These are phyloP conservation scores for Hypomecis atomaria DNA, from an alignment of 2,888 invertebrate species.

Conservation along the genomic window DNA sequence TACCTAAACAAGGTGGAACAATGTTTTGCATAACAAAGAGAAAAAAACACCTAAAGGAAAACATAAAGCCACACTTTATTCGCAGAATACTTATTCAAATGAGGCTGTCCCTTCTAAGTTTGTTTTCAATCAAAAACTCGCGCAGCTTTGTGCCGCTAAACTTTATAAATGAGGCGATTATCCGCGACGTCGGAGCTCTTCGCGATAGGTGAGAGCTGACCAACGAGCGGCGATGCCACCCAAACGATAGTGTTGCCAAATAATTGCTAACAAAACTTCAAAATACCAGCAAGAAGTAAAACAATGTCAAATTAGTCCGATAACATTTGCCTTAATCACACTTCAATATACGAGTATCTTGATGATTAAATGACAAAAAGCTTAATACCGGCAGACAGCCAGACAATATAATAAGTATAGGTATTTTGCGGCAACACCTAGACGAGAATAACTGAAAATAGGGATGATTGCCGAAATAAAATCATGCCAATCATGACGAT, in stretches of 20 bases:
- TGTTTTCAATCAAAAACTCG: conserved; percentile 85
- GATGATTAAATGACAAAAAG: no score
- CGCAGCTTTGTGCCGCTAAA: conserved; percentile 83
- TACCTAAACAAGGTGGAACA: conserved; percentile 85
- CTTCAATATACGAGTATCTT: no score
- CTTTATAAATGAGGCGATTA: conserved; percentile 85
- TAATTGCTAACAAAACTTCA: background rate
- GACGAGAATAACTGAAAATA: no score
- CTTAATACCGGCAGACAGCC: no score
- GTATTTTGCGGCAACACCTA: no score
- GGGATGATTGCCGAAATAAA: no score
- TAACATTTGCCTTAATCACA: no score
- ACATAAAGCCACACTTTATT: conserved; percentile 85
- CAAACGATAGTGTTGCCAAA: conserved; percentile 16
- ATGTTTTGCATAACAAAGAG: conserved; percentile 85
- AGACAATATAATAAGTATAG: no score
- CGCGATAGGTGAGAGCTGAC: conserved; percentile 70
- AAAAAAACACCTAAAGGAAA: conserved; percentile 84
- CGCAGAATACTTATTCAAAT: conserved; percentile 85
- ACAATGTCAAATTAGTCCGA: no score
- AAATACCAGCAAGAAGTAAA: background rate
- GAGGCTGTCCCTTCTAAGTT: conserved; percentile 85
- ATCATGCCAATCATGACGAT: no score
- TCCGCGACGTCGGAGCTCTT: conserved; percentile 71
- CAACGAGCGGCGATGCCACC: conserved; percentile 35